Conservation (phyloP, 2,888 invertebrate genomes). For the Heliothis peltigera region DNA sequence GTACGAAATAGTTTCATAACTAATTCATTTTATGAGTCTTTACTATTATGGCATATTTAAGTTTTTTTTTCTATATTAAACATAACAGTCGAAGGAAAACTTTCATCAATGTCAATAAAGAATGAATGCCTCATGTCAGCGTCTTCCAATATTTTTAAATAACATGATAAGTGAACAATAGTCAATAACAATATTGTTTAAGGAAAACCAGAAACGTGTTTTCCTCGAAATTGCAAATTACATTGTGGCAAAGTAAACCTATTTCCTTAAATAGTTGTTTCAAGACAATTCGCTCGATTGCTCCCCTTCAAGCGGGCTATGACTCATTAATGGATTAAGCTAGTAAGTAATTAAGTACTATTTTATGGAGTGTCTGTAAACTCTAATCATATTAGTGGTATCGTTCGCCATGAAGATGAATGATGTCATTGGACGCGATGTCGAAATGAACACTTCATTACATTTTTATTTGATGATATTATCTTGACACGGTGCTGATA, state of each 20-base stretch:
- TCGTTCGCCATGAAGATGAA: not conserved
- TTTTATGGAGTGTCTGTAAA: slow-evolving; percentile 7
- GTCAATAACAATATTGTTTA: not conserved
- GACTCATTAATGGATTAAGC: slow-evolving; percentile 15
- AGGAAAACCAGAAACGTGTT: slow-evolving; percentile 3
- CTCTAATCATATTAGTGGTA: slow-evolving; percentile 19
- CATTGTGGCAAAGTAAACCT: not conserved
- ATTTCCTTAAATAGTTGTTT: not conserved
- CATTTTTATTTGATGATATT: not conserved
- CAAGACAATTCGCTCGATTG: slow-evolving; percentile 20
- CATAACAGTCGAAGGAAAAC: too few species aligned
- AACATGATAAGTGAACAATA: not conserved
- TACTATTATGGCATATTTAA: too few species aligned
- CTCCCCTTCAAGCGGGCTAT: not conserved
- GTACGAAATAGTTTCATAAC: too few species aligned
- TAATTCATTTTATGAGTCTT: too few species aligned
- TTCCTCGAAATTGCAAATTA: slow-evolving; percentile 21
- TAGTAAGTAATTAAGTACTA: slow-evolving; percentile 12
- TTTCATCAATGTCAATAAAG: too few species aligned
- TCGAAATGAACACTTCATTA: not conserved
- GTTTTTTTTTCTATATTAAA: too few species aligned
- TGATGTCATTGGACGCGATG: slow-evolving; percentile 1
- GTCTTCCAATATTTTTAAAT: too few species aligned
- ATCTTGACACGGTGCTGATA: not conserved
- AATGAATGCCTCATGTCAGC: too few species aligned